Conservation (phyloP, 2,797 vertebrate genomes). For the Hypotaenidia philippensis region DNA sequence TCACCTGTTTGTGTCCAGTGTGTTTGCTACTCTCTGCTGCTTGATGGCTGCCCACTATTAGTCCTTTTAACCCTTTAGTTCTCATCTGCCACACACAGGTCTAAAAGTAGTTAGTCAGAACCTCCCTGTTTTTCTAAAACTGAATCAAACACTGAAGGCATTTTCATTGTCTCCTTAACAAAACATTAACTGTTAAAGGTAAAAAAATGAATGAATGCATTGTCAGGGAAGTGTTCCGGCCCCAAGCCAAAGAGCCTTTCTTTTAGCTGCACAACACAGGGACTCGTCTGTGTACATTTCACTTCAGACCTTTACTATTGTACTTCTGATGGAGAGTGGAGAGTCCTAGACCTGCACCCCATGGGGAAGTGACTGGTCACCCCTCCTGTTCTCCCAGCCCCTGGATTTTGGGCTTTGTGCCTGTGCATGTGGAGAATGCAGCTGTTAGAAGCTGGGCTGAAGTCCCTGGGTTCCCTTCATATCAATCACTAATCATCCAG, state of each 20-base stretch:
- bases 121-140: background rate
- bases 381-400: background rate
- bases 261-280: background rate
- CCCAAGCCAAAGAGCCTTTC: background rate
- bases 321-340: background rate
- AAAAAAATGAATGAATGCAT: background rate
- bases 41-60: background rate
- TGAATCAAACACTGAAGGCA: background rate
- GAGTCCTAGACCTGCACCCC: too few relatives aligned
- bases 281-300: background rate
- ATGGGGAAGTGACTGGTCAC: background rate
- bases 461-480: background rate
- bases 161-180: background rate
- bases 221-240: background rate
- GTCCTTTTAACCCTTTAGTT: background rate
- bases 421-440: accelerated
- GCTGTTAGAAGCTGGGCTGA: background rate
- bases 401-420: background rate
- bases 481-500: background rate
- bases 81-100: background rate
- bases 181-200: background rate
- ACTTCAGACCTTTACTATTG: background rate
- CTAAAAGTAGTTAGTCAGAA: background rate
- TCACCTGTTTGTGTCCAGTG: constrained; percentile 76
- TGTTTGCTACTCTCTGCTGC: constrained; percentile 56